These are phyloP conservation scores for Oligia strigilis DNA, from an alignment of 2,888 invertebrate genomes.

Conservation along the genomic window DNA sequence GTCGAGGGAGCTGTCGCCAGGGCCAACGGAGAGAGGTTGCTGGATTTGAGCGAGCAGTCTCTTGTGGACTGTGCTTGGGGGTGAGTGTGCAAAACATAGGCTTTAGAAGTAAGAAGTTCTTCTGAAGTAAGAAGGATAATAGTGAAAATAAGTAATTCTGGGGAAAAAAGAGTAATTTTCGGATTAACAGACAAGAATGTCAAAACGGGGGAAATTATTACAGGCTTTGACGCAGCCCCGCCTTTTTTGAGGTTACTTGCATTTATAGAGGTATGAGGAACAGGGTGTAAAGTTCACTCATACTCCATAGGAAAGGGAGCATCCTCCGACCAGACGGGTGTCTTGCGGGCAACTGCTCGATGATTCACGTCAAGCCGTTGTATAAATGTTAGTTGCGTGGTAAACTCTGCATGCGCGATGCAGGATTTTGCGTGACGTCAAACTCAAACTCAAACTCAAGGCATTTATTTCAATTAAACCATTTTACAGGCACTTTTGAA, in stretches of 20 bases:
- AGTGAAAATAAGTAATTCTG: neutral
- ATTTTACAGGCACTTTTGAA: too few relatives aligned
- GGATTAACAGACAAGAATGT: neutral
- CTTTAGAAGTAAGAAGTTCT: neutral
- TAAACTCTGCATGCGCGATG: too few relatives aligned
- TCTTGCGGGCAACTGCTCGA: too few relatives aligned
- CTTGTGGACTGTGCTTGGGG: conserved; percentile 80
- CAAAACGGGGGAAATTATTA: neutral
- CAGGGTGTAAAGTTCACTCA: too few relatives aligned
- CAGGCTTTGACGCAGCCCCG: neutral
- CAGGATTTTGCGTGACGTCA: too few relatives aligned
- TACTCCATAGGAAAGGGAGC: too few relatives aligned
- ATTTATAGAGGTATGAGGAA: too few relatives aligned
- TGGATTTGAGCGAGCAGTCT: conserved; percentile 79
- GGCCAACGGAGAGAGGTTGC: conserved; percentile 69
- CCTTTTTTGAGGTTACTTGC: neutral
- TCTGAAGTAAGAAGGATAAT: neutral
- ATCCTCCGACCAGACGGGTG: too few relatives aligned
- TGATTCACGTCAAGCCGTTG: too few relatives aligned
- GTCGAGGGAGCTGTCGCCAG: conserved; percentile 76
- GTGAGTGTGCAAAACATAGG: conserved; percentile 65
- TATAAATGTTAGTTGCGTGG: too few relatives aligned
- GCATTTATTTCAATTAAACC: too few relatives aligned
- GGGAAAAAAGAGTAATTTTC: neutral
- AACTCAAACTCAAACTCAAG: too few relatives aligned